phyloP scores from a whole-genome alignment of 1,140 invertebrate genomes.

The Lordiphosa stackelbergi region DNA sequence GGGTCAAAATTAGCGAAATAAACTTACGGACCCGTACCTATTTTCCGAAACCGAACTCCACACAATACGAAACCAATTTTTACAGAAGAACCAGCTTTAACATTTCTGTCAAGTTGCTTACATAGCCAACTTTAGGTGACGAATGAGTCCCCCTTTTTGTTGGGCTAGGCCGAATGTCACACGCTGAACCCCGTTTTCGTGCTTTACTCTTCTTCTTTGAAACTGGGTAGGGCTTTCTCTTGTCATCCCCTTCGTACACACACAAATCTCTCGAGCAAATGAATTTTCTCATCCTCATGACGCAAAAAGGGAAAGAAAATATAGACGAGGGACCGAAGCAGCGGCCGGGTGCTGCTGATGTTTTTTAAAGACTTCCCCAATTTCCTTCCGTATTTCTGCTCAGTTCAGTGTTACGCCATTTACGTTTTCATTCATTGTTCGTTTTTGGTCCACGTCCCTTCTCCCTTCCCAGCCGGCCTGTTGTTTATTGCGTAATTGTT shows the following conservation, averaged over 20 bases:
- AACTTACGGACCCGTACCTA: too few species aligned
- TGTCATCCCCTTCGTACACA: constrained; percentile 1
- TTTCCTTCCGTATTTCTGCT: constrained; percentile 7
- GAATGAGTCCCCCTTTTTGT: constrained; percentile 1
- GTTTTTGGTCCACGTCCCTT: background rate
- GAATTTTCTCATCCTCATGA: background rate
- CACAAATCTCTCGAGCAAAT: constrained; percentile 8
- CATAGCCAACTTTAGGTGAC: constrained; percentile 7
- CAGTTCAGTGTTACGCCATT: too few species aligned
- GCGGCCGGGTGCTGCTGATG: background rate
- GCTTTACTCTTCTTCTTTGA: background rate
- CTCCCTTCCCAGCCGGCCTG: constrained; percentile 4
- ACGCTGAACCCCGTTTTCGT: constrained; percentile 6
- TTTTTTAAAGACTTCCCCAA: constrained; percentile 13
- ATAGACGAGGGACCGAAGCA: constrained; percentile 1
- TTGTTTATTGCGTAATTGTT: constrained; percentile 52
- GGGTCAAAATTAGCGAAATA: too few species aligned
- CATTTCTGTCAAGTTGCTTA: background rate
- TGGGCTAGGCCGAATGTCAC: constrained; percentile 3
- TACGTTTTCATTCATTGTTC: background rate
- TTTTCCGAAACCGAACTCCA: too few species aligned
- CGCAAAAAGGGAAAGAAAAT: too few species aligned
- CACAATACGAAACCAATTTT: too few species aligned
- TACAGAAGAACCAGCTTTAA: background rate
- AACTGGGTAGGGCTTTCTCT: background rate